Percentiles rank a stretch among this genome's conserved stretches.
Evolutionary conservation across 2,797 vertebrate species (phyloP).

Genomic region (Pseudotriccus pelzelni): DNA sequence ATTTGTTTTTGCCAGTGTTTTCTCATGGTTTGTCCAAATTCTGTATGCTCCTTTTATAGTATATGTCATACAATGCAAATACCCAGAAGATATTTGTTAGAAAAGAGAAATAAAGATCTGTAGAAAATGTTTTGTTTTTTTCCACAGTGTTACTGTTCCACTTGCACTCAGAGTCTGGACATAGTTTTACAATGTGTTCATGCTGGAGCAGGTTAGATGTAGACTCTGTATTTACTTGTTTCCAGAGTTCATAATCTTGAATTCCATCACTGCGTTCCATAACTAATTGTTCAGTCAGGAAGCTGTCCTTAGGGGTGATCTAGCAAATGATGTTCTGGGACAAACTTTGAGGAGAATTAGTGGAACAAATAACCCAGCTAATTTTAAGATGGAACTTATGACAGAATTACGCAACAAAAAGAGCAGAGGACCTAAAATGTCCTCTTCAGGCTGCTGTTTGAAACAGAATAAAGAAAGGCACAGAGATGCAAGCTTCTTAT

Average conservation of each 20-base stretch:
- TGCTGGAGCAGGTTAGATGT: constrained; percentile 6
- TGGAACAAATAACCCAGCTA: not conserved
- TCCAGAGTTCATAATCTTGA: constrained; percentile 8
- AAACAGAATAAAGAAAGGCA: not conserved
- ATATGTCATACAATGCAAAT: not conserved
- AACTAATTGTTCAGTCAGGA: not conserved
- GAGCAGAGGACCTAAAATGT: not conserved
- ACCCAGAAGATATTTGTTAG: not conserved
- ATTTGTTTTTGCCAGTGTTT: not conserved
- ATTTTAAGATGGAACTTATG: not conserved
- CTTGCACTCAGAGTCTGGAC: not conserved
- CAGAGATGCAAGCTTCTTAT: not conserved
- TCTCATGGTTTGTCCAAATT: not conserved
- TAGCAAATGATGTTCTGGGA: not conserved
- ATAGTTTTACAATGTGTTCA: not conserved
- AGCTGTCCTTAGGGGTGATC: not conserved
- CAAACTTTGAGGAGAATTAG: not conserved
- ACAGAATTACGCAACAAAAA: not conserved
- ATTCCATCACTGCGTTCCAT: not conserved
- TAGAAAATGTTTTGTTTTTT: constrained; percentile 20
- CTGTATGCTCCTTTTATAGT: not conserved
- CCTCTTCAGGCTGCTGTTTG: not conserved
- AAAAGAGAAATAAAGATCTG: not conserved
- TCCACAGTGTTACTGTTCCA: not conserved
- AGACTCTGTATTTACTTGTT: not conserved